Percentiles rank a stretch among this genome's conserved stretches.
These are phyloP conservation scores for Oryzias celebensis DNA, from an alignment of 2,113 vertebrate species.

Conservation along the genomic window DNA sequence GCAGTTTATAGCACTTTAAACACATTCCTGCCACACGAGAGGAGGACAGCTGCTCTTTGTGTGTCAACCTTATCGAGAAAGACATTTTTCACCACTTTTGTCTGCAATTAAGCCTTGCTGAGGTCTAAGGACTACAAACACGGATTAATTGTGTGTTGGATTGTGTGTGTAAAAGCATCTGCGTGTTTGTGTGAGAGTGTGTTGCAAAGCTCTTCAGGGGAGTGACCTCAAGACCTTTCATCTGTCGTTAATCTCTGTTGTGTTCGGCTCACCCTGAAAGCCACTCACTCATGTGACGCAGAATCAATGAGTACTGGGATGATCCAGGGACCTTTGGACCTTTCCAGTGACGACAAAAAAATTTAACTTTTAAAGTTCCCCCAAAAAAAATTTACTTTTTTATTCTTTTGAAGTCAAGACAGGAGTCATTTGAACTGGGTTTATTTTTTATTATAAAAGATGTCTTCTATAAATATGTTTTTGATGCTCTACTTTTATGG, in stretches of 20 bases:
- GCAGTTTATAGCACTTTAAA: conserved; percentile 4
- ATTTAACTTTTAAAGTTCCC: neutral
- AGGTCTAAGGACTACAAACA: conserved; percentile 56
- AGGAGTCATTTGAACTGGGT: too few relatives aligned
- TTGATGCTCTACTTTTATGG: too few relatives aligned
- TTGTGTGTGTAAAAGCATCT: neutral
- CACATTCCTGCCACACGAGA: conserved; percentile 10
- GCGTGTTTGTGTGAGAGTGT: conserved; percentile 13
- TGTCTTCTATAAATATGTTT: too few relatives aligned
- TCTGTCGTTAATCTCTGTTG: conserved; percentile 44
- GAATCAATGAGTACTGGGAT: conserved; percentile 23
- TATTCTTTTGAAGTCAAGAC: too few relatives aligned
- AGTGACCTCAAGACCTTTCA: conserved; percentile 57
- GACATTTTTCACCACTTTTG: conserved; percentile 17
- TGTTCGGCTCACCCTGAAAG: conserved; percentile 24
- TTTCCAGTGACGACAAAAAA: neutral
- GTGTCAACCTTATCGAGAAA: conserved; percentile 20
- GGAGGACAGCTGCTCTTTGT: neutral
- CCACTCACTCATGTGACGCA: conserved; percentile 15
- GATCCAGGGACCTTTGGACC: conserved; percentile 15
- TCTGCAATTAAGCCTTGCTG: conserved; percentile 53
- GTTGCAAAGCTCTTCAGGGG: conserved; percentile 26
- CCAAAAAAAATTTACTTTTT: too few relatives aligned
- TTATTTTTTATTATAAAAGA: too few relatives aligned
- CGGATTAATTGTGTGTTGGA: conserved; percentile 37